A percentile compares a stretch with the other conserved stretches of the same genome.
These are phyloP conservation scores for Esox lucius DNA, from an alignment of 2,797 vertebrate genomes.

Conservation along the genomic window DNA sequence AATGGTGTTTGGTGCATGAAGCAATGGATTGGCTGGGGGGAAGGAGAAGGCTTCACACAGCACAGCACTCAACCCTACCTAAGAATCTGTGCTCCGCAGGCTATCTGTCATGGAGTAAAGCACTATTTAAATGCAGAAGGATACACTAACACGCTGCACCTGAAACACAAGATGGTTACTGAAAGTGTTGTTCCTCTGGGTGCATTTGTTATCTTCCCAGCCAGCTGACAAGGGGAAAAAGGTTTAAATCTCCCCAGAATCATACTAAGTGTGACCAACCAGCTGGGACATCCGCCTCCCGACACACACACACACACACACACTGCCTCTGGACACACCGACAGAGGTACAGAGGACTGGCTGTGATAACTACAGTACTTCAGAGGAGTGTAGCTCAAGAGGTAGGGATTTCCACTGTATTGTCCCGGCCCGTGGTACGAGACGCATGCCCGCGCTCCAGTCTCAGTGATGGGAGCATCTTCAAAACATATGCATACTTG, in stretches of 20 bases:
- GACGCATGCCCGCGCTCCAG: background rate
- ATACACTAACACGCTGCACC: background rate
- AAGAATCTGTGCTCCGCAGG: slow-evolving; percentile 40
- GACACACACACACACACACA: slow-evolving; percentile 26
- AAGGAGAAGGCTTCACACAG: background rate
- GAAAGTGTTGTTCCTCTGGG: slow-evolving; percentile 32
- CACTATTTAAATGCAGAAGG: slow-evolving; percentile 7
- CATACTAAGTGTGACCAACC: slow-evolving; percentile 56
- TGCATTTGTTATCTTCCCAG: slow-evolving; percentile 50
- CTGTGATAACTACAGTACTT: slow-evolving; percentile 44
- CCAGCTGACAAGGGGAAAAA: slow-evolving; percentile 21
- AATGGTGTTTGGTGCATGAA: slow-evolving; percentile 34
- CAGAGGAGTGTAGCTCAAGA: slow-evolving; percentile 23
- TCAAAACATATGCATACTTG: background rate
- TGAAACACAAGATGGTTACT: slow-evolving; percentile 5
- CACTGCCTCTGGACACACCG: background rate
- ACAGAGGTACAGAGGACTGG: slow-evolving; percentile 7
- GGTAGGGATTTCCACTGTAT: slow-evolving; percentile 1
- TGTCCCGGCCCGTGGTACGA: too few relatives aligned
- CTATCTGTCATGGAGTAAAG: slow-evolving; percentile 23
- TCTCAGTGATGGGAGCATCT: background rate
- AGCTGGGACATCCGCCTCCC: slow-evolving; percentile 33
- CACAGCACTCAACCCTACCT: background rate
- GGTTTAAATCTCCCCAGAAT: slow-evolving; percentile 51
- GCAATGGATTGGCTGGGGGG: slow-evolving; percentile 13